Evolutionary conservation across 2,888 invertebrate genomes (phyloP).

Genomic region (Spicauda simplicius): DNA sequence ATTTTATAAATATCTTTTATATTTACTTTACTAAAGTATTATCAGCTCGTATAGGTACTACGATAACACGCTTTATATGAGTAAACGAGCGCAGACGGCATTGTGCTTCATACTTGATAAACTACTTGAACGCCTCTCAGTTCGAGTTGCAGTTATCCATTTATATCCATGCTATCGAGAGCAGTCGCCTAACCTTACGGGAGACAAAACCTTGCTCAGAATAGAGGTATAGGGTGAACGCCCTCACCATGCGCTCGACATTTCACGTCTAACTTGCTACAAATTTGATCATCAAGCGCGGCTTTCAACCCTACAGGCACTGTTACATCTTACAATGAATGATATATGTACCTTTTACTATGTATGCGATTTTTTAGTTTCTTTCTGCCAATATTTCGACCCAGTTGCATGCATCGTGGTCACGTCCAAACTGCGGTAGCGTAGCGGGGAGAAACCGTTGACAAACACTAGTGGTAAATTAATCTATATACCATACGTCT

Average conservation of each 20-base stretch:
- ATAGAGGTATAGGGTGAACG: neutral
- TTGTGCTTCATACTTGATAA: neutral
- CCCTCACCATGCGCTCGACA: neutral
- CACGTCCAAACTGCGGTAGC: too few relatives aligned
- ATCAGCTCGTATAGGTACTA: too few relatives aligned
- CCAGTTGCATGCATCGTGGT: too few relatives aligned
- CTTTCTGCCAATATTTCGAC: too few relatives aligned
- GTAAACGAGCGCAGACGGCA: neutral
- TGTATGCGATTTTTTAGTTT: too few relatives aligned
- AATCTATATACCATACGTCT: too few relatives aligned
- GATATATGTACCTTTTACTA: too few relatives aligned
- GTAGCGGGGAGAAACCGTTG: too few relatives aligned
- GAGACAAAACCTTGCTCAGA: slow-evolving; percentile 3
- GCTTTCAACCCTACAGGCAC: neutral
- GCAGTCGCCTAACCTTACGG: neutral
- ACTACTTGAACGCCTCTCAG: slow-evolving; percentile 1
- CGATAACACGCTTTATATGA: neutral
- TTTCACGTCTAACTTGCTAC: neutral
- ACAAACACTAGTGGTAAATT: too few relatives aligned
- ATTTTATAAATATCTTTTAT: too few relatives aligned
- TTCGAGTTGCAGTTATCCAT: neutral
- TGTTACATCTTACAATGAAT: neutral
- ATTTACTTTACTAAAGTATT: too few relatives aligned
- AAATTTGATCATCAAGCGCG: neutral
- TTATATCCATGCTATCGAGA: neutral